Conservation (phyloP, 2,113 vertebrate species). For the Campylomormyrus tamandua region DNA sequence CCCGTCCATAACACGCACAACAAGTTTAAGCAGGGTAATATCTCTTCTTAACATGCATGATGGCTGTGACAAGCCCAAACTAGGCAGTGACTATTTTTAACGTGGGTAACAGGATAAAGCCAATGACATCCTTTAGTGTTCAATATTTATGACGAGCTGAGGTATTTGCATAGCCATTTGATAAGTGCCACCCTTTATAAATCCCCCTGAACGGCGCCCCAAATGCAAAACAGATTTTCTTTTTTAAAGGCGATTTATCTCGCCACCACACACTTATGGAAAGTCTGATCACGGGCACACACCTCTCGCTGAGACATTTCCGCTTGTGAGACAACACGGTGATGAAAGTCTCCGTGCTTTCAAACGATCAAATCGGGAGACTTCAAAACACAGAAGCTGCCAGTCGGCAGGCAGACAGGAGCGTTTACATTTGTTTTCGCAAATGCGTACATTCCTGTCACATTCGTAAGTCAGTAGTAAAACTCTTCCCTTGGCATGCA, state of each 20-base stretch:
- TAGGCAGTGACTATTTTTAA: constrained; percentile 2
- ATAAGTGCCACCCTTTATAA: neutral
- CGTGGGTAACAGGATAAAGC: neutral
- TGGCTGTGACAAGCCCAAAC: neutral
- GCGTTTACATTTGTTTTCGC: neutral
- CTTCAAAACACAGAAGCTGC: neutral
- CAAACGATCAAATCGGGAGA: neutral
- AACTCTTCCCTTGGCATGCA: neutral
- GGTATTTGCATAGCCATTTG: neutral
- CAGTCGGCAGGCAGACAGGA: neutral
- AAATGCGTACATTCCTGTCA: neutral
- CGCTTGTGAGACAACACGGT: neutral
- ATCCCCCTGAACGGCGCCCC: neutral
- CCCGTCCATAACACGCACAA: neutral
- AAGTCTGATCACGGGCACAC: neutral
- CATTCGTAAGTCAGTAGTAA: neutral
- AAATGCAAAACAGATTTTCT: neutral
- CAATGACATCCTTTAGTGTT: constrained; percentile 4
- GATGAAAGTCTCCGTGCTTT: neutral
- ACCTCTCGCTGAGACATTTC: neutral
- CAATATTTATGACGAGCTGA: neutral
- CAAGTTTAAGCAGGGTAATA: neutral
- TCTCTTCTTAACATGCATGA: neutral
- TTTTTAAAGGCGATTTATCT: neutral
- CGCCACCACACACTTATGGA: neutral